Base-by-base conservation (phyloP, 2,797 vertebrate genomes). In the Crax fasciolata region DNA sequence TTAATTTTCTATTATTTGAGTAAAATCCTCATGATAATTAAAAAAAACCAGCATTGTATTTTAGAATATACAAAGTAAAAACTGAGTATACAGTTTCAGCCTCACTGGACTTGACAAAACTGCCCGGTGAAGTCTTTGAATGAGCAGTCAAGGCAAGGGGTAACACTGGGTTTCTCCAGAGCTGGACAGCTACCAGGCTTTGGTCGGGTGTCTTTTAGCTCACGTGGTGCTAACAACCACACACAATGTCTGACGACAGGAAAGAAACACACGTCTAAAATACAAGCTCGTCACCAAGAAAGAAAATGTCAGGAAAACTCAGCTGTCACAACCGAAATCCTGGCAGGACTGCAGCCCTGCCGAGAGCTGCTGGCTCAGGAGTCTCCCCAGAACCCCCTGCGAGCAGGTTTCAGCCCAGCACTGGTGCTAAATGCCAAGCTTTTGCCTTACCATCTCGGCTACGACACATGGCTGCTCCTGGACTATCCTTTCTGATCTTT, bases 401-500 rank as follows among this genome's bases (percentile, higher is more conserved):
- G 35, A 35, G 35, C 35, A 35, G 35, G 35, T 35, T 35, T 35
- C 35, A 35, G 35, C 35, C 35, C 35, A 35, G 35, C 35, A 35
- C 35, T 35, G 35, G 35, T 13, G 14, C 10, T 10, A 18, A 43
- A 43, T 4, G 30, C 20, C 44, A 55, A 6, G 1, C 32, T 54
- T 30, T 8, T 61, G 20, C 49, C 55, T 24, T 52, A 12, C 41
- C 57, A 1, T 11, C 59, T 62, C 57, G n/a, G 58, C 73, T 17
- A 11, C 1, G 6, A 59, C 48, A 46, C 2, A 19, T 0, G 0
- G 38, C 41, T 38, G 39, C 6, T 30, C 48, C 6, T 1, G 5
- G 54, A 7, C 63, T 24, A 30, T n/a, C 44, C 85, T 27, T 43
- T 10, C 30, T 54, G 72, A 39, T 11, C 52, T 61, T 66, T 7